Evolutionary conservation across 2,888 invertebrate genomes (phyloP).

Genomic region (Plagodis pulveraria): DNA sequence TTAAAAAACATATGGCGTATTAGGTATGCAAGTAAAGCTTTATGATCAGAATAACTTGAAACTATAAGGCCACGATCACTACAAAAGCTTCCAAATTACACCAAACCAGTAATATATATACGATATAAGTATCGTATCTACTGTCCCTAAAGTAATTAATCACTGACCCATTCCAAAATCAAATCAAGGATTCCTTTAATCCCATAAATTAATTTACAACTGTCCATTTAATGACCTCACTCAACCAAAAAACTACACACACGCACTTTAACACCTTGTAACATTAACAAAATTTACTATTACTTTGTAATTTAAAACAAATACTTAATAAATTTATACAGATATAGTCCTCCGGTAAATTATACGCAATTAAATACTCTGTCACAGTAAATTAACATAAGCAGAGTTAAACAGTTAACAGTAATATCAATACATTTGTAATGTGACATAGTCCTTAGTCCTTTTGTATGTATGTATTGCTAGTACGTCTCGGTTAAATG

Average conservation of each 20-base stretch:
- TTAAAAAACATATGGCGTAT: no score
- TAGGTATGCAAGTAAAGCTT: no score
- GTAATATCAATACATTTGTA: no score
- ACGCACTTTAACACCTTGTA: slow-evolving; percentile 7
- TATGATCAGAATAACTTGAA: no score
- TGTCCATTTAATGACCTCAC: slow-evolving; percentile 32
- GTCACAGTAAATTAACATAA: neutral
- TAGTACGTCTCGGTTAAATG: slow-evolving; percentile 35
- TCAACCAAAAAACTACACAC: slow-evolving; percentile 6
- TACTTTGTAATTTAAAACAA: neutral
- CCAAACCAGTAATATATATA: neutral
- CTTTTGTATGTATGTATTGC: slow-evolving; percentile 13
- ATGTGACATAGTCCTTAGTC: no score
- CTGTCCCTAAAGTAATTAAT: slow-evolving; percentile 9
- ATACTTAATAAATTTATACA: neutral
- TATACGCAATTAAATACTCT: neutral
- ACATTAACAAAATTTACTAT: neutral
- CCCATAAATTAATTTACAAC: slow-evolving; percentile 31
- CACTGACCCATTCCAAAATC: slow-evolving; percentile 23
- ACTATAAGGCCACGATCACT: no score
- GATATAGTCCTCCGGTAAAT: neutral
- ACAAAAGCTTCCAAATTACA: slow-evolving; percentile 1
- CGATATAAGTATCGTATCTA: no score
- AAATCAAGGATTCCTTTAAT: slow-evolving; percentile 29
- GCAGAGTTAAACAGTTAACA: no score